Conservation (phyloP, 2,113 vertebrate genomes). For the Willisornis vidua region DNA sequence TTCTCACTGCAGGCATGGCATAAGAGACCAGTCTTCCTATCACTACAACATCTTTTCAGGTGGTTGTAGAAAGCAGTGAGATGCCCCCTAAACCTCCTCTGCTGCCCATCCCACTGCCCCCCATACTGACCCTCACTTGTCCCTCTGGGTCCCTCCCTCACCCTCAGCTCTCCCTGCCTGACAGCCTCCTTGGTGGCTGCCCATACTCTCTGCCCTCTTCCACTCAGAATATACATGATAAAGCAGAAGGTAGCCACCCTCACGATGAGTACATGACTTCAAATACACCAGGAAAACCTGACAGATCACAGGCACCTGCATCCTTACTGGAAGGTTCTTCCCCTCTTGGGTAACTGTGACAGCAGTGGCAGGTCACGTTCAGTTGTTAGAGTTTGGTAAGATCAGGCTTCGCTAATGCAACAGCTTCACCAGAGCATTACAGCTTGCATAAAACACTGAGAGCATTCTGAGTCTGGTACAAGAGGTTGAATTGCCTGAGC, state of each 20-base stretch:
- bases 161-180: accelerated
- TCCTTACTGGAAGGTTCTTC: not conserved
- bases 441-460: not conserved
- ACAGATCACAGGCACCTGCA: accelerated
- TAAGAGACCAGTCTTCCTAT: not conserved
- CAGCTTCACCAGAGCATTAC: no score
- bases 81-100: not conserved
- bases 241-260: not conserved
- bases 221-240: accelerated
- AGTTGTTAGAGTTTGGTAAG: not conserved
- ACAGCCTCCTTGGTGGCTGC: not conserved
- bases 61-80: no score
- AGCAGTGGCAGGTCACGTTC: not conserved
- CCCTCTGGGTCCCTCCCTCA: no score
- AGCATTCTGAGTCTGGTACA: no score
- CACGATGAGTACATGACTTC: accelerated
- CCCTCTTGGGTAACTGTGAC: not conserved
- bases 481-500: accelerated
- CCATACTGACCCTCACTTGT: not conserved
- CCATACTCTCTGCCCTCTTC: not conserved
- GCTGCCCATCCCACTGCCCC: not conserved
- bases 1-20: not conserved
- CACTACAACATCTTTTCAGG: not conserved
- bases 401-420: not conserved
- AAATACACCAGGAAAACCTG: not conserved